phyloP scores from a whole-genome alignment of 1,140 invertebrate species.

The Mactra quadrangularis region DNA sequence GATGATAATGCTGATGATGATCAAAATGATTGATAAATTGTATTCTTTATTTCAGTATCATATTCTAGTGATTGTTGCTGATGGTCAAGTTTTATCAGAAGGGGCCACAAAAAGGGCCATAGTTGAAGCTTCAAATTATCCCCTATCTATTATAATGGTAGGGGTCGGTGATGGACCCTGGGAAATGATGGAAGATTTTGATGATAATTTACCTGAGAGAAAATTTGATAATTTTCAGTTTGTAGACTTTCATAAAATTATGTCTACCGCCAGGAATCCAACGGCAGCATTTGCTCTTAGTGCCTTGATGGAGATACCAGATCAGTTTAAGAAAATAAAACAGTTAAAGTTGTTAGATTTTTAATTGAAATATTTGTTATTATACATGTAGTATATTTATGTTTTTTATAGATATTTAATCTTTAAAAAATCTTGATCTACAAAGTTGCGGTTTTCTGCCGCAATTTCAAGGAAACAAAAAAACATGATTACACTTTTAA shows the following conservation, averaged over 20 bases:
- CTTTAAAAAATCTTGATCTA: too few species aligned
- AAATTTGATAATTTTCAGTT: constrained; percentile 86
- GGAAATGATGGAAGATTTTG: constrained; percentile 85
- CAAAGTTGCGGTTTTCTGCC: too few species aligned
- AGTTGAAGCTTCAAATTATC: constrained; percentile 84
- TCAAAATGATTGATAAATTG: too few species aligned
- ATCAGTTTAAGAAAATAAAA: constrained; percentile 84
- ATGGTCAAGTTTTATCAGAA: constrained; percentile 85
- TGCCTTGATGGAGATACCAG: constrained; percentile 85
- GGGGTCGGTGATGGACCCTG: constrained; percentile 86
- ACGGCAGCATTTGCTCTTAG: constrained; percentile 83
- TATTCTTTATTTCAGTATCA: constrained; percentile 80
- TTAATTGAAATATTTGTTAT: too few species aligned
- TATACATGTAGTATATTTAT: too few species aligned
- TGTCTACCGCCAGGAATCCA: constrained; percentile 76
- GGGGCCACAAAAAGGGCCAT: constrained; percentile 83
- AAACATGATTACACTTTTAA: too few species aligned
- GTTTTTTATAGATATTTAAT: too few species aligned
- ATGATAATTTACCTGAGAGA: constrained; percentile 84
- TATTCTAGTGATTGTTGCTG: constrained; percentile 84
- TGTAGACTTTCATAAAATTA: constrained; percentile 83
- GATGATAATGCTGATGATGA: too few species aligned
- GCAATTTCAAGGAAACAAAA: too few species aligned
- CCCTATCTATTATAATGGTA: constrained; percentile 85
- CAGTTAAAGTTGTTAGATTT: constrained; percentile 70